Percentiles rank a stretch among this genome's conserved stretches.
Evolutionary conservation across 2,113 vertebrate genomes (phyloP).

Genomic region (Antechinus stuartii): DNA sequence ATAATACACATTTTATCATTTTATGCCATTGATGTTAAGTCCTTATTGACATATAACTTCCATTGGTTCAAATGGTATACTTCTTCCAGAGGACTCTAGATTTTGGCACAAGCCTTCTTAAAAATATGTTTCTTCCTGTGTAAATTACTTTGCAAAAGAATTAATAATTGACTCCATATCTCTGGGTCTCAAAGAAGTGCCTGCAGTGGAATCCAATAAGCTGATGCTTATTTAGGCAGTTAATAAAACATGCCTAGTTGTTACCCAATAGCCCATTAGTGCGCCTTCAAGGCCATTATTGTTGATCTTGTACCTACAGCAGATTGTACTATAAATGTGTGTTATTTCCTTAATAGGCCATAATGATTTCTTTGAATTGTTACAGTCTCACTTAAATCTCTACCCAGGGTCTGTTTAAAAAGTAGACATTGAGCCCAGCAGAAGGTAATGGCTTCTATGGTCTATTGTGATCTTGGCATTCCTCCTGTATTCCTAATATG

Average conservation of each 20-base stretch:
- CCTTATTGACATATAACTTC: constrained; percentile 63
- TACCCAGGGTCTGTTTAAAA: constrained; percentile 27
- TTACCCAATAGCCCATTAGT: constrained; percentile 48
- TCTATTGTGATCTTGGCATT: neutral
- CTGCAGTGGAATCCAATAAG: constrained; percentile 22
- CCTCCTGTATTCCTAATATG: neutral
- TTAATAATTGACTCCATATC: constrained; percentile 66
- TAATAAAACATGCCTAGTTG: constrained; percentile 58
- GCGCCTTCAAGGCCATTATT: constrained; percentile 11
- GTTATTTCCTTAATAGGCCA: constrained; percentile 42
- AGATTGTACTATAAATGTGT: neutral
- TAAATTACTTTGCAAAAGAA: constrained; percentile 63
- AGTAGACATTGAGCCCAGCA: constrained; percentile 22
- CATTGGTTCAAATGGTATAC: constrained; percentile 69
- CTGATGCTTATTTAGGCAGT: constrained; percentile 32
- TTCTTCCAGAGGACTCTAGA: constrained; percentile 61
- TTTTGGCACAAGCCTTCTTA: constrained; percentile 52
- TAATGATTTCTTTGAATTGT: constrained; percentile 54
- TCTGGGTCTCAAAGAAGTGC: constrained; percentile 41
- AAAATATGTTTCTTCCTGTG: constrained; percentile 65
- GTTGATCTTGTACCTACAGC: constrained; percentile 39
- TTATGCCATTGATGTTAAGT: constrained; percentile 42
- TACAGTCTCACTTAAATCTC: constrained; percentile 28
- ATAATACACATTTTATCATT: constrained; percentile 62
- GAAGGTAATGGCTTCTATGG: neutral